Base-by-base conservation (phyloP, 2,888 invertebrate genomes). In the Diarsia rubi region DNA sequence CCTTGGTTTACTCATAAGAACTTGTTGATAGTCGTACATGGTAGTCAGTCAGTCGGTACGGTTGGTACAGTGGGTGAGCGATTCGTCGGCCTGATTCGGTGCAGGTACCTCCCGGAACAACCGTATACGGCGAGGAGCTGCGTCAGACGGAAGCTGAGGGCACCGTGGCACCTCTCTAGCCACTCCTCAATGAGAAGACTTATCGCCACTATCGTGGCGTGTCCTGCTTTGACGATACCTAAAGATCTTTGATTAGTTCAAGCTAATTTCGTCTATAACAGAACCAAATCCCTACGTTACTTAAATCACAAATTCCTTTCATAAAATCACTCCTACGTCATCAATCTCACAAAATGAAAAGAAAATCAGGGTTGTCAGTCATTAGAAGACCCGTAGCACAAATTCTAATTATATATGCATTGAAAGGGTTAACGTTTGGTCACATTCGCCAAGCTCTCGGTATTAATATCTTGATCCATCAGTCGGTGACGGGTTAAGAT, bases 381-480 rank as follows among this genome's bases (percentile, higher is more conserved):
- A 92, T 88, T 83, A 86, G 90, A 90, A 90, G 91, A 91, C 90
- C 90, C 91, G 87, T 79, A 86, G 89, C 87, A 81, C 75, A 84
- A 78, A 78, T 85, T 83, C 88, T 90, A 91, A 94, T 94, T 93
- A 92, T 92, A 91, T 93, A 93, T 94, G 94, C 94, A 94, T 95
- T 92, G 94, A 92, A 92, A 94, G 95, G 95, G 94, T 94, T 94
- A 93, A 90, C 91, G 91, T 92, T 92, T 89, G 95, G 94, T 92
- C 94, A 93, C 91, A 96, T 96, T 96, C 92, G 96, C 92, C 95
- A 96, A 96, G 96, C 96, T 95, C 90, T 91, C 88, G 91, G 95
- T 93, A 95, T 96, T 96, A 96, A 95, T 96, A 95, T 96, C 95
- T 96, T 96, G 95, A 96, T 96, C 96, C 95, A 94, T 96, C 96